These are phyloP conservation scores for Merops nubicus DNA, from an alignment of 2,113 vertebrate species.

Conservation along the genomic window DNA sequence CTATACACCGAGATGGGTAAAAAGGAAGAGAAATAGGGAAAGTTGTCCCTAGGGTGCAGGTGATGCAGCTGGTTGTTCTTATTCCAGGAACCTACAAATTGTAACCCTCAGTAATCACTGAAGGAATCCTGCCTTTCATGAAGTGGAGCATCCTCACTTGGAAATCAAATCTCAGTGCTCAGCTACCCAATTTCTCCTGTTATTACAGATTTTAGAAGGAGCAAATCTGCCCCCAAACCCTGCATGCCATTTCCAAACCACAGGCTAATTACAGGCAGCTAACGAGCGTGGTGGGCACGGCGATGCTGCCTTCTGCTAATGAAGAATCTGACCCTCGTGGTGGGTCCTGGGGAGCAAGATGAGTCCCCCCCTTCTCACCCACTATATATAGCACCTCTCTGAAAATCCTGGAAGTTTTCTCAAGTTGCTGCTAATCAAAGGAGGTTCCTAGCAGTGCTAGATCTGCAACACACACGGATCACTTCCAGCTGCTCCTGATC, in stretches of 20 bases:
- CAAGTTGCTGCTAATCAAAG: neutral
- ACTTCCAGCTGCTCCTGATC: slow-evolving; percentile 43
- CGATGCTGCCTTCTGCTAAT: neutral
- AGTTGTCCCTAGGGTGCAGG: neutral
- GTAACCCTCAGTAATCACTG: neutral
- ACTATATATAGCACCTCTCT: neutral
- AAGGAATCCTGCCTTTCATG: neutral
- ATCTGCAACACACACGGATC: neutral
- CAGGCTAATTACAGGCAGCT: neutral
- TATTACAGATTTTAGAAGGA: neutral
- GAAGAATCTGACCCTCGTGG: neutral
- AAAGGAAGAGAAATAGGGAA: neutral
- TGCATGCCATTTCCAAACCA: neutral
- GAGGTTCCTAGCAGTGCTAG: neutral
- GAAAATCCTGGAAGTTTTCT: neutral
- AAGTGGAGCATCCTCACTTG: neutral
- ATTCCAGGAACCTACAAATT: neutral
- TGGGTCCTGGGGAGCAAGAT: neutral
- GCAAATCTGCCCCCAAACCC: neutral
- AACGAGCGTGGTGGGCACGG: fast-evolving
- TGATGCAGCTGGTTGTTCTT: neutral
- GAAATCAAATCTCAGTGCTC: neutral
- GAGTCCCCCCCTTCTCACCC: neutral
- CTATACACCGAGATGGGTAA: neutral
- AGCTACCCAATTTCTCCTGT: neutral